These are phyloP conservation scores for Thomomys bottae DNA, from an alignment of 2,113 vertebrate species.

Conservation along the genomic window DNA sequence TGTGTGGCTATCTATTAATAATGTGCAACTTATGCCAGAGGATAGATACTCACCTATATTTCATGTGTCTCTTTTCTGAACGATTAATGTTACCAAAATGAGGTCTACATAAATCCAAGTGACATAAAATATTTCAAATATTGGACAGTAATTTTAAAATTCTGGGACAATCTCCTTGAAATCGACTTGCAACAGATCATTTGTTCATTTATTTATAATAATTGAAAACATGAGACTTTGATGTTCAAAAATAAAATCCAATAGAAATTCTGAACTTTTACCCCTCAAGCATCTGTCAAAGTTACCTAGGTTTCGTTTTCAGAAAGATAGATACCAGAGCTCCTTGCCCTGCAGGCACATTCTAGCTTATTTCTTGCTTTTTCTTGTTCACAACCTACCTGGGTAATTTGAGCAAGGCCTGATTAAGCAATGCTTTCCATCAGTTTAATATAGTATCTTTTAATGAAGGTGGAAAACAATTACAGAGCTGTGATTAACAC, in stretches of 20 bases:
- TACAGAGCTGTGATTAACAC: slow-evolving; percentile 63
- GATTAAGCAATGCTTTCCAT: slow-evolving; percentile 64
- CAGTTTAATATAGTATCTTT: slow-evolving; percentile 47
- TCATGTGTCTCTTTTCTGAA: not conserved
- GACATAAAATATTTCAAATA: not conserved
- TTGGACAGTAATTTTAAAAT: not conserved
- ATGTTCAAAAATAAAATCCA: slow-evolving; percentile 52
- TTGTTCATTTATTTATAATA: slow-evolving; percentile 46
- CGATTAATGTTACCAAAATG: not conserved
- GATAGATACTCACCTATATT: not conserved
- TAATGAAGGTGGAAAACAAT: slow-evolving; percentile 71
- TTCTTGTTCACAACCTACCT: slow-evolving; percentile 47
- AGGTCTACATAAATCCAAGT: not conserved
- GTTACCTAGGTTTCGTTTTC: slow-evolving; percentile 30
- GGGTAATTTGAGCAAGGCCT: slow-evolving; percentile 52
- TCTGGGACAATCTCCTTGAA: not conserved
- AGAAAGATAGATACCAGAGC: slow-evolving; percentile 50
- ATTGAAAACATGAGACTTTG: slow-evolving; percentile 29
- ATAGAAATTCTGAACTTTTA: slow-evolving; percentile 28
- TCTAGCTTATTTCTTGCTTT: not conserved
- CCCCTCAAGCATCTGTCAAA: not conserved
- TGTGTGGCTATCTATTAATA: not conserved
- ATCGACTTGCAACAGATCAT: not conserved
- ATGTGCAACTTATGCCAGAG: not conserved
- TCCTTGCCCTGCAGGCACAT: slow-evolving; percentile 2